A percentile compares a stretch with the other conserved stretches of the same genome.
Conservation (phyloP, 1,140 invertebrate species). For the Cephus cinctus region DNA sequence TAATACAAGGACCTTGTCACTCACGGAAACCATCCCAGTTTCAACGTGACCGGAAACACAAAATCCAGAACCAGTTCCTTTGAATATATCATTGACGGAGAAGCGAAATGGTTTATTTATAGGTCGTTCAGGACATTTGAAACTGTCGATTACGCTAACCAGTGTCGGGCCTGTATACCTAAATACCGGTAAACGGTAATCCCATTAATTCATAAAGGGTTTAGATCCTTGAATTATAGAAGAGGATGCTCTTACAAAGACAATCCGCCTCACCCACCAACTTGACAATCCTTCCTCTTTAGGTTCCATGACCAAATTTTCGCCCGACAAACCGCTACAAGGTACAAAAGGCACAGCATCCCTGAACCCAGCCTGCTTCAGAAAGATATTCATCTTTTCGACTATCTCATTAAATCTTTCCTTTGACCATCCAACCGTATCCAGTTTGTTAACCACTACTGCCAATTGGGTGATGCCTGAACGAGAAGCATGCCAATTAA, state of each 20-base stretch:
- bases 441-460: slow-evolving; percentile 82
- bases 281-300: slow-evolving; percentile 64
- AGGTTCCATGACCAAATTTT: slow-evolving; percentile 79
- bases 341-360: slow-evolving; percentile 89
- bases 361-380: slow-evolving; percentile 94
- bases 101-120: slow-evolving; percentile 88
- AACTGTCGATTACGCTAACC: slow-evolving; percentile 63
- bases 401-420: slow-evolving; percentile 85
- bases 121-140: slow-evolving; percentile 81
- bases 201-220: not conserved
- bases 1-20: slow-evolving; percentile 87
- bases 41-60: slow-evolving; percentile 89
- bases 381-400: slow-evolving; percentile 80
- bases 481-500: slow-evolving; percentile 10
- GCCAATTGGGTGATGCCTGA: slow-evolving; percentile 48
- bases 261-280: slow-evolving; percentile 41
- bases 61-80: slow-evolving; percentile 84
- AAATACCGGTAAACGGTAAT: slow-evolving; percentile 14
- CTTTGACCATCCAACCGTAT: slow-evolving; percentile 98
- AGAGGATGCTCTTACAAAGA: too few species aligned
- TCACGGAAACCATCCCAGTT: slow-evolving; percentile 80
- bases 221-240: too few species aligned
- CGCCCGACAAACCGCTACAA: slow-evolving; percentile 91
- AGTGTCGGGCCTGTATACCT: slow-evolving; percentile 51
- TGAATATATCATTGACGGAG: slow-evolving; percentile 93